Conservation (phyloP, 2,888 invertebrate species). For the Cephus pygmeus region DNA sequence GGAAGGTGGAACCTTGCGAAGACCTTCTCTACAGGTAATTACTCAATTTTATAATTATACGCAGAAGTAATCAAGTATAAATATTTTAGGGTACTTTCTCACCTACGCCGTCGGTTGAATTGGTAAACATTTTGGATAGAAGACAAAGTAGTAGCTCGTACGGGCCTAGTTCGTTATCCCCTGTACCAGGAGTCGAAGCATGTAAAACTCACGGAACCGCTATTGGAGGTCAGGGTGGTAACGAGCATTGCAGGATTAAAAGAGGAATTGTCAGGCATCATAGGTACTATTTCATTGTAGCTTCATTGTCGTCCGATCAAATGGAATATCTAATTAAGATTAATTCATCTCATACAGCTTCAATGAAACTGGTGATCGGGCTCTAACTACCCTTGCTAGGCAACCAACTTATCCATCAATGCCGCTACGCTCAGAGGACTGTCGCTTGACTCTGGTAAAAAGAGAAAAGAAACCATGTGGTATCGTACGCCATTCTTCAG, state of each 20-base stretch:
- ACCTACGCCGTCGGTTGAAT: slow-evolving; percentile 62
- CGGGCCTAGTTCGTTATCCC: slow-evolving; percentile 60
- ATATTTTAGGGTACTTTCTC: slow-evolving; percentile 60
- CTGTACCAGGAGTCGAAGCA: slow-evolving; percentile 61
- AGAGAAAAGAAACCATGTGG: slow-evolving; percentile 48
- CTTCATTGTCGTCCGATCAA: background rate
- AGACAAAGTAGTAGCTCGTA: slow-evolving; percentile 61
- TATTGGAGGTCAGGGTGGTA: slow-evolving; percentile 54
- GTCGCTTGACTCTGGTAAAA: slow-evolving; percentile 55
- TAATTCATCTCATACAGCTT: slow-evolving; percentile 44
- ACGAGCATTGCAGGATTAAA: slow-evolving; percentile 61
- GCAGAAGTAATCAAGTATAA: background rate
- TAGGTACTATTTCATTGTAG: slow-evolving; percentile 42
- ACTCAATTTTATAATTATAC: background rate
- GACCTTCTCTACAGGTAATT: slow-evolving; percentile 59
- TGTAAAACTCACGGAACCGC: slow-evolving; percentile 63
- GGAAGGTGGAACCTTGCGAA: slow-evolving; percentile 57
- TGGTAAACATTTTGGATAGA: slow-evolving; percentile 61
- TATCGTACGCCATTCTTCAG: slow-evolving; percentile 51
- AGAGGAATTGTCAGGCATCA: slow-evolving; percentile 64
- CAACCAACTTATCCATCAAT: slow-evolving; percentile 64
- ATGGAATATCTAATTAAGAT: background rate
- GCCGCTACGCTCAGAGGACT: slow-evolving; percentile 60
- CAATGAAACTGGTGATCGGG: slow-evolving; percentile 62
- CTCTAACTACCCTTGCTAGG: slow-evolving; percentile 59